phyloP scores from a whole-genome alignment of 2,113 vertebrate species.

The Lanius ludovicianus region DNA sequence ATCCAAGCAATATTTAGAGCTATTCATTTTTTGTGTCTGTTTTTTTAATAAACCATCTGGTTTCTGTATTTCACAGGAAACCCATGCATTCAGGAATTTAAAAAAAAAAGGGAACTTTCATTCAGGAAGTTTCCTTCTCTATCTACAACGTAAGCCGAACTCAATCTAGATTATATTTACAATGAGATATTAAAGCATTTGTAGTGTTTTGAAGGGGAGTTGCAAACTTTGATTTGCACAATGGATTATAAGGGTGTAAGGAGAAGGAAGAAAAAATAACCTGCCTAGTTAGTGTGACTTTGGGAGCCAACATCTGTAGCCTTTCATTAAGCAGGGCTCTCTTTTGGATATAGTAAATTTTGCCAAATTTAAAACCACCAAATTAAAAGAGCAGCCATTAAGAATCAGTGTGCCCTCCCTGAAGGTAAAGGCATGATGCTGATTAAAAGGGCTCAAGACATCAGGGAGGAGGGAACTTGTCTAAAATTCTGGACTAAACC shows the following conservation, averaged over 20 bases:
- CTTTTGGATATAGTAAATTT: not conserved
- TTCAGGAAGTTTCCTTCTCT: not conserved
- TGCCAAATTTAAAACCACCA: not conserved
- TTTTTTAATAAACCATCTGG: not conserved
- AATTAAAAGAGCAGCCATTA: not conserved
- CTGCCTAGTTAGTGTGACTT: not conserved
- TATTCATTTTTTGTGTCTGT: not conserved
- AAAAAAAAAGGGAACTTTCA: not conserved
- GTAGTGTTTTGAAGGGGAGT: not conserved
- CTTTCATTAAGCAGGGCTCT: not conserved
- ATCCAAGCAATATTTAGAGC: not conserved
- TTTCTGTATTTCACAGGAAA: not conserved
- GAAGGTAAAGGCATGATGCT: not conserved
- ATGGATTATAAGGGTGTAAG: not conserved
- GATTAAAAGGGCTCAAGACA: not conserved
- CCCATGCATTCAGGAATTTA: not conserved
- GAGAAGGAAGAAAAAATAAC: not conserved
- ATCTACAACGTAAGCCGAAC: not conserved
- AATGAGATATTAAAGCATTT: not conserved
- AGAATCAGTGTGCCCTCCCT: not conserved
- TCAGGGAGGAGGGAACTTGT: not conserved
- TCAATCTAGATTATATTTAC: not conserved
- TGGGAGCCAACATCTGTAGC: not conserved
- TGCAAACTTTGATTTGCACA: not conserved
- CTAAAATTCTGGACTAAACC: not conserved